Evolutionary conservation across 2,797 vertebrate genomes (phyloP), one percentile per base, ranked within the genome.

Genomic region (Apogon talboti): DNA sequence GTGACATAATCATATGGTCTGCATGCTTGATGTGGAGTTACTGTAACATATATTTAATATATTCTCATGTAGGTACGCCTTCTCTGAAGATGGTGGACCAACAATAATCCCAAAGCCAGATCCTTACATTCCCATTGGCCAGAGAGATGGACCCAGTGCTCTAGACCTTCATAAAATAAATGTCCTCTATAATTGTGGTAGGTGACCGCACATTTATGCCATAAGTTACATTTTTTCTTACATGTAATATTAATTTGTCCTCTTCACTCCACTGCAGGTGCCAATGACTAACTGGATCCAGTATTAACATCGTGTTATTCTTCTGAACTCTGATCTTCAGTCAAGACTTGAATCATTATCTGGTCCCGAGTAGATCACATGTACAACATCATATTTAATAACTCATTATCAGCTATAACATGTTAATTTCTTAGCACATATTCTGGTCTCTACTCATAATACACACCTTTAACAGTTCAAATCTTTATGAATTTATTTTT

Each of bases 141-240:
- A 97, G 76, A 86, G 95, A 66, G 94, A 95, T 30, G 95, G 95
- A 69, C 91, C 95, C 44, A 96, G 95, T 76, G 71, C 71, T 41
- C 72, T 95, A 61, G 95, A 96, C 12, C 91, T 96, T 62, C 93
- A 94, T 78, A 96, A 96, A 91, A 96, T 96, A 80, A 96, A 96
- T 69, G 84, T 88, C 54, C 92, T 96, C 2, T 96, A 96, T 87
- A 87, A 93, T 37, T 96, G 95, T 66, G 94, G 95, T 95, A 69
- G 15, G 89, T 86, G 41, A 74, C 72, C 2, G 56, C 7, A 61
- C 19, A 76, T 15, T 28, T 12, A 11, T 4, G 33, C 13, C 33
- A 35, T 35, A 35, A 35, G 10, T 37, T 4, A 50, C 7, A 48
- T 47, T 35, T n/a, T 4, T 13, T 59, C 16, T 72, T 55, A 16